Conservation (phyloP, 2,113 vertebrate species). For the Cygnus buccinator region DNA sequence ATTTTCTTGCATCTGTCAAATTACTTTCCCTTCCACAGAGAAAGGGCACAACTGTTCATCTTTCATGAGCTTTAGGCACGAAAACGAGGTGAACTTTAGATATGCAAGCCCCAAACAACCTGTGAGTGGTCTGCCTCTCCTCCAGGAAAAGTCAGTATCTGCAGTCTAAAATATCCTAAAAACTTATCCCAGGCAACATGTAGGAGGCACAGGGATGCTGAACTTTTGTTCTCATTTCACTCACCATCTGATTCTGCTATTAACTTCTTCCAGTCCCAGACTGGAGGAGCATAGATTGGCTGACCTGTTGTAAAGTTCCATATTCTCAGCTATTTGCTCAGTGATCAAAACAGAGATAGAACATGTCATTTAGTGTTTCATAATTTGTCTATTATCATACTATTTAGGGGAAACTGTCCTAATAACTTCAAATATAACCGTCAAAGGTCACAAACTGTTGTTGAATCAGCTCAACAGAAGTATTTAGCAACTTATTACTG, state of each 20-base stretch:
- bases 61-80: neutral
- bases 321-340: neutral
- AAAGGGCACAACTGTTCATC: neutral
- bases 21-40: neutral
- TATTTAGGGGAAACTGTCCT: neutral
- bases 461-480: neutral
- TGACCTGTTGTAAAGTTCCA: neutral
- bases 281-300: neutral
- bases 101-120: neutral
- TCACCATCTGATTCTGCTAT: neutral
- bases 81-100: neutral
- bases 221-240: neutral
- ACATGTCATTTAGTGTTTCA: neutral
- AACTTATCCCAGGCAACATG: neutral
- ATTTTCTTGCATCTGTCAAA: neutral
- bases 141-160: neutral
- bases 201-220: neutral
- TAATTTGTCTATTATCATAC: neutral
- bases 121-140: neutral
- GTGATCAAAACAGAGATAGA: neutral
- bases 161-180: neutral
- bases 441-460: neutral
- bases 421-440: neutral
- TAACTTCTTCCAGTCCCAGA: neutral
- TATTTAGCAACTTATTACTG: neutral